Percentiles rank a stretch among this genome's conserved stretches.
These are phyloP conservation scores for Acanthornis magna DNA, from an alignment of 2,797 vertebrate genomes.

Conservation along the genomic window DNA sequence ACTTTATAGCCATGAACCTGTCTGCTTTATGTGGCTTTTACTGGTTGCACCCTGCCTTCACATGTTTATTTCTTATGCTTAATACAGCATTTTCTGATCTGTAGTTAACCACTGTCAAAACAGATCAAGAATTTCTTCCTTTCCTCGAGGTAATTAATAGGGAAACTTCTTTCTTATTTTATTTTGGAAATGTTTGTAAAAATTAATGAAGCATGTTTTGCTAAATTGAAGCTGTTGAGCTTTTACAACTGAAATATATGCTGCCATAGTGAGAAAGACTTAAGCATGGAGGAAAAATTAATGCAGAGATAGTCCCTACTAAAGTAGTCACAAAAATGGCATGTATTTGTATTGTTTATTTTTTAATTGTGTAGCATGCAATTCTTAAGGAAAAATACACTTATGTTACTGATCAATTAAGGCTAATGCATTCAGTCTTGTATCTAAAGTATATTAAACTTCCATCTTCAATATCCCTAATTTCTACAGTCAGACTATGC, in stretches of 20 bases:
- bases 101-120: slow-evolving; percentile 31
- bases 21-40: background rate
- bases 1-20: background rate
- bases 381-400: background rate
- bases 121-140: background rate
- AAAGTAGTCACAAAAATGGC: slow-evolving; percentile 13
- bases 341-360: slow-evolving; percentile 24
- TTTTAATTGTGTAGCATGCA: slow-evolving; percentile 4
- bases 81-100: slow-evolving; percentile 3
- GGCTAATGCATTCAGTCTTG: background rate
- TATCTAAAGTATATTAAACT: background rate
- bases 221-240: slow-evolving; percentile 39
- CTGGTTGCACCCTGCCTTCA: background rate
- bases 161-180: slow-evolving; percentile 40
- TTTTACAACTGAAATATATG: slow-evolving; percentile 26
- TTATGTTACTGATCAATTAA: slow-evolving; percentile 14
- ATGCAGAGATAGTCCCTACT: background rate
- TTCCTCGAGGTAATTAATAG: slow-evolving; percentile 25
- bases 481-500: background rate
- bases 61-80: background rate
- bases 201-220: slow-evolving; percentile 58
- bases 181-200: slow-evolving; percentile 62
- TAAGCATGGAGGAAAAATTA: background rate
- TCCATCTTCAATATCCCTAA: background rate
- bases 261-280: background rate